Evolutionary conservation across 2,888 invertebrate genomes (phyloP), one percentile per base, ranked within the genome.

Genomic region (Leptinotarsa haldemani): DNA sequence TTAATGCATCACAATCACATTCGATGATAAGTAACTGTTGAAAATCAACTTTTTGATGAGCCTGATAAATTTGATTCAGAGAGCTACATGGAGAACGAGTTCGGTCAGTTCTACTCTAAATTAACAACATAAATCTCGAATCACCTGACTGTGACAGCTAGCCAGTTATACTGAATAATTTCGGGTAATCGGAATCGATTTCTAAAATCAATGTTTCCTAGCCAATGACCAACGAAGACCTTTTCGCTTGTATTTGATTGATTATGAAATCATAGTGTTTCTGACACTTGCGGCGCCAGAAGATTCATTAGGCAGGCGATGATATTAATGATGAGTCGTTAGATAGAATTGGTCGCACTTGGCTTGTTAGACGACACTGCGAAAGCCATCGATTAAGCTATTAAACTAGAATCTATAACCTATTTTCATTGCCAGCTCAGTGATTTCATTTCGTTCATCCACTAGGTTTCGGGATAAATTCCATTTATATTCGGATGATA

Each of bases 261-360:
- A 61, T 61, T 61, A 40, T 30, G 61, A n/a, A 61, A 61, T 61
- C 40, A 40, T 30, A 61, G 18, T 50, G 61, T 58, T 61, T 66
- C 67, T 71, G 65, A 56, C 65, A 52, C 50, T 50, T 16, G 25
- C 52, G 72, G 72, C 72, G 72, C 72, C 72, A 68, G 68, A 63
- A 67, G 67, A 72, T 72, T 72, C 68, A 72, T 72, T 72, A 72
- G 64, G n/a, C 63, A 63, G 52, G 53, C 72, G 61, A 72, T 67
- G 67, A 72, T 68, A 68, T 72, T 67, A 72, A 72, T 68, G 72
- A 64, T 52, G 46, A 68, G 67, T 72, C 72, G 63, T 64, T 72
- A 68, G 69, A 65, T 69, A 64, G 69, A 65, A 64, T 40, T 53
- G 69, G 63, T 65, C 56, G 69, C 69, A 73, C 69, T 73, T 46